These are phyloP conservation scores for Sinocyclocheilus rhinocerous DNA, from an alignment of 2,113 vertebrate genomes.

Conservation along the genomic window DNA sequence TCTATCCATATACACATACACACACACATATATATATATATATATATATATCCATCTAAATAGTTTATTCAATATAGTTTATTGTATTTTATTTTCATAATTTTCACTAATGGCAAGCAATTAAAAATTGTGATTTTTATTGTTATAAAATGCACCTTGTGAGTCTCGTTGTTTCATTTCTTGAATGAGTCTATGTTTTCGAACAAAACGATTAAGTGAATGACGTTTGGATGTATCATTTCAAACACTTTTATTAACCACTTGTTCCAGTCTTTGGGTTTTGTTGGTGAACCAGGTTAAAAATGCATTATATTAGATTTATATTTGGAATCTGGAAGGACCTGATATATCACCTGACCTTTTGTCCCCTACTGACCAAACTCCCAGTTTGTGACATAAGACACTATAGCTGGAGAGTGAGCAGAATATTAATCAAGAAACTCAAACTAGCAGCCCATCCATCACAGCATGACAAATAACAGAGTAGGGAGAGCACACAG, in stretches of 20 bases:
- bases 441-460: not conserved
- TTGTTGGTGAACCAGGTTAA: not conserved
- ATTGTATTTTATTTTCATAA: too few relatives aligned
- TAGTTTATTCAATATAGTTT: too few relatives aligned
- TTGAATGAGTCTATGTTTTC: too few relatives aligned
- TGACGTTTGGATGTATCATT: not conserved
- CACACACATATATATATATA: too few relatives aligned
- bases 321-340: not conserved
- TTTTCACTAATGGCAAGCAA: too few relatives aligned
- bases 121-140: too few relatives aligned
- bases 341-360: slow-evolving; percentile 4
- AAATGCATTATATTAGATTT: not conserved
- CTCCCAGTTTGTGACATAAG: slow-evolving; percentile 15
- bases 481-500: not conserved
- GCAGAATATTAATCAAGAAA: slow-evolving; percentile 16
- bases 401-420: not conserved
- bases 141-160: too few relatives aligned
- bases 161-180: too few relatives aligned
- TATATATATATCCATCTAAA: too few relatives aligned
- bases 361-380: slow-evolving; percentile 3
- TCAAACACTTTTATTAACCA: not conserved
- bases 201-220: not conserved
- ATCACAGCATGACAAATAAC: not conserved
- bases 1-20: too few relatives aligned
- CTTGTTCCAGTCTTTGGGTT: not conserved